phyloP scores from a whole-genome alignment of 1,140 invertebrate species.

The Mactra quadrangularis region DNA sequence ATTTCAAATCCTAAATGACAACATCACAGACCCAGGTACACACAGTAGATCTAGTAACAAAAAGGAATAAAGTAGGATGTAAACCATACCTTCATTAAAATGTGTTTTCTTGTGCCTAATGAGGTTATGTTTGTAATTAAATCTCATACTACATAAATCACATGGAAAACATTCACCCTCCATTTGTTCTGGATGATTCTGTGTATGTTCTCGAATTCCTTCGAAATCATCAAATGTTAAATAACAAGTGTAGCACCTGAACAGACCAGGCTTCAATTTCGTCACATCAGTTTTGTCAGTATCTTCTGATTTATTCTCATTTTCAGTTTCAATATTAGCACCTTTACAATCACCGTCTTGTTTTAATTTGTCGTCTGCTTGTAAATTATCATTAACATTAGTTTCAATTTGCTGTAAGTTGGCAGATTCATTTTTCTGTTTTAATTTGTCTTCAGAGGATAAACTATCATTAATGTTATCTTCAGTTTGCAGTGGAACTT shows the following conservation, averaged over 20 bases:
- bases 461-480: neutral
- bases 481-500: neutral
- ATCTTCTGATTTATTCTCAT: constrained; percentile 6
- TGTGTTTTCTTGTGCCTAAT: constrained; percentile 79
- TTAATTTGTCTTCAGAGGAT: neutral
- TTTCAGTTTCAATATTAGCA: neutral
- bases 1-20: too few relatives aligned
- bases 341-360: neutral
- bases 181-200: constrained; percentile 63
- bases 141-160: constrained; percentile 80
- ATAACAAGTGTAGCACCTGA: constrained; percentile 83
- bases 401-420: neutral
- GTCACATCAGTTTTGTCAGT: neutral
- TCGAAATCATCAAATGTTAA: constrained; percentile 79
- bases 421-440: neutral
- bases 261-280: constrained; percentile 73
- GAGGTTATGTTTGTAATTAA: constrained; percentile 79
- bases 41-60: too few relatives aligned
- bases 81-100: constrained; percentile 32
- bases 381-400: neutral
- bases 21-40: too few relatives aligned
- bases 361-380: neutral
- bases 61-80: too few relatives aligned
- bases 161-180: constrained; percentile 77
- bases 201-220: constrained; percentile 77